These are phyloP conservation scores for Endomychus coccineus DNA, from an alignment of 2,888 invertebrate species.

Conservation along the genomic window DNA sequence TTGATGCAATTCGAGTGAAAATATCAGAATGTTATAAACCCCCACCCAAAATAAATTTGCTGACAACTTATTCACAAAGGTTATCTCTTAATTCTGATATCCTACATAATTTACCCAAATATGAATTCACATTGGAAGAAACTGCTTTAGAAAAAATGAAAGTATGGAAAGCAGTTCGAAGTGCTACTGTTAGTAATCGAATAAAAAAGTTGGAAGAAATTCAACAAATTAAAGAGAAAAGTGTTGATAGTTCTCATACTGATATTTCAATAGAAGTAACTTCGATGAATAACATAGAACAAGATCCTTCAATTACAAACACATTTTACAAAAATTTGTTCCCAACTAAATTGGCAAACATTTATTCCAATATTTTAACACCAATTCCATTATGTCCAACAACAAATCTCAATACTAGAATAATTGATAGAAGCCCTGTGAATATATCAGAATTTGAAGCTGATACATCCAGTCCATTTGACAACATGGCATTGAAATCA, in stretches of 20 bases:
- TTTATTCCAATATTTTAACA: conserved; percentile 41
- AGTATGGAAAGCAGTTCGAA: conserved; percentile 61
- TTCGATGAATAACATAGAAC: too few relatives aligned
- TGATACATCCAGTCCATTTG: conserved; percentile 88
- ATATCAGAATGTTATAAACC: conserved; percentile 82
- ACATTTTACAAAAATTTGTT: conserved; percentile 22
- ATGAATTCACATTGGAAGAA: conserved; percentile 67
- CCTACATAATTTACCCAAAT: conserved; percentile 52
- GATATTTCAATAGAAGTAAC: conserved; percentile 5
- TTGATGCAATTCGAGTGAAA: conserved; percentile 83
- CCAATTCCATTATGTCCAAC: conserved; percentile 39
- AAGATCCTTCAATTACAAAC: conserved; percentile 6
- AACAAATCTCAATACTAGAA: conserved; percentile 20
- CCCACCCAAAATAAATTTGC: conserved; percentile 60
- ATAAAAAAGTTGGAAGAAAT: conserved; percentile 18
- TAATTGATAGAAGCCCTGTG: conserved; percentile 36
- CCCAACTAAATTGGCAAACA: conserved; percentile 33
- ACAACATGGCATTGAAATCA: conserved; percentile 85
- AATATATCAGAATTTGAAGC: conserved; percentile 79
- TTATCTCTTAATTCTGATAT: conserved; percentile 48
- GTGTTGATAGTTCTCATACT: conserved; percentile 9
- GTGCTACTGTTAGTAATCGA: too few relatives aligned
- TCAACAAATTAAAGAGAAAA: conserved; percentile 18
- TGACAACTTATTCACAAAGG: conserved; percentile 50
- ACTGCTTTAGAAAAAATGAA: conserved; percentile 64